Evolutionary conservation across 2,888 invertebrate genomes (phyloP).

Genomic region (Tipula confusa): DNA sequence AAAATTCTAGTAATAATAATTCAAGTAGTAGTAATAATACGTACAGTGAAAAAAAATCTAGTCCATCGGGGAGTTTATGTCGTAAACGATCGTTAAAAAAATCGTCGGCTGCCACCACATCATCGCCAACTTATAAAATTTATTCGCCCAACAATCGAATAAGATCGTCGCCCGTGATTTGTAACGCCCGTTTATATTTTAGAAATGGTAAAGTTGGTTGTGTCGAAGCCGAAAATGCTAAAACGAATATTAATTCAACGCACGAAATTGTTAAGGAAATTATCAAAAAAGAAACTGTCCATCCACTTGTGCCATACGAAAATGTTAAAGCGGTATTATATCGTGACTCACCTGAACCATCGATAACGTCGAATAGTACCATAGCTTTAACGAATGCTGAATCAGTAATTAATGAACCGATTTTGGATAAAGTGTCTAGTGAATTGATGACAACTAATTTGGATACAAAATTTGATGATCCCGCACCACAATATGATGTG

Average conservation of each 20-base stretch:
- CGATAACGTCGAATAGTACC: not conserved
- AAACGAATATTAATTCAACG: constrained; percentile 48
- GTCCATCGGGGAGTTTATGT: not conserved
- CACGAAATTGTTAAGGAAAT: constrained; percentile 50
- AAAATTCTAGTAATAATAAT: not conserved
- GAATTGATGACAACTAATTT: not conserved
- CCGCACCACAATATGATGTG: constrained; percentile 35
- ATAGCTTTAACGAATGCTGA: not conserved
- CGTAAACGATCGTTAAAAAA: constrained; percentile 41
- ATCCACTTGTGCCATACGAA: constrained; percentile 48
- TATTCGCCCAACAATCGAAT: constrained; percentile 41
- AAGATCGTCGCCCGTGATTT: constrained; percentile 36
- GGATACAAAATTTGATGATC: not conserved
- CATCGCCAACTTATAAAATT: constrained; percentile 45
- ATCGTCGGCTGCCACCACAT: constrained; percentile 33
- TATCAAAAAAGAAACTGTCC: constrained; percentile 46
- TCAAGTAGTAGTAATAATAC: constrained; percentile 12
- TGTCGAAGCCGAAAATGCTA: constrained; percentile 45
- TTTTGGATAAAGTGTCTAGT: not conserved
- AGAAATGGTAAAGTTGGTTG: constrained; percentile 50
- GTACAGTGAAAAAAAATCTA: not conserved
- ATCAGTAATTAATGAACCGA: not conserved
- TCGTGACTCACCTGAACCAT: not conserved
- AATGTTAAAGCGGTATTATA: constrained; percentile 44
- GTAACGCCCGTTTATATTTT: constrained; percentile 42